Evolutionary conservation across 2,113 vertebrate genomes (phyloP), one percentile per base, ranked within the genome.

Genomic region (Ictalurus punctatus): DNA sequence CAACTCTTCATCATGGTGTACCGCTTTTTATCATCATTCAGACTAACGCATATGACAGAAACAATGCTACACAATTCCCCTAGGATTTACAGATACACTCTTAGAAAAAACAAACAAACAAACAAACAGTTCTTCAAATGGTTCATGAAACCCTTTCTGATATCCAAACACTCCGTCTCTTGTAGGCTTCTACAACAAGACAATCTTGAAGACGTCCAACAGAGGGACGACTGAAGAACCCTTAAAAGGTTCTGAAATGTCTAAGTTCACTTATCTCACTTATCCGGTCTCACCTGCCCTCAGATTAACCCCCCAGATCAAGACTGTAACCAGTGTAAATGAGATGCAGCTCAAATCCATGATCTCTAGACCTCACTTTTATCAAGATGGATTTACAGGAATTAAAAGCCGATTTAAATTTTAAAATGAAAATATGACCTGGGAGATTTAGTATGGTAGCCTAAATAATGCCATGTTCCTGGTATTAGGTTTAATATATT

Each of bases 81-180:
- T 44, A 63, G 19, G 54, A 61, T 23, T 59, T 34, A 71, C 16
- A 76, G 37, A 79, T 86, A 56, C 2, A 81, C 16, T 23, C 1
- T 79, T 16, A 48, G 21, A n/a, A 12, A 37, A 21, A 40, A n/a
- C 23, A 37, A 21, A 40, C 1, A 48, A 48, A 48, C 44, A 40
- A 87, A 90, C 89, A 80, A 88, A 89, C 89, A 84, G 89, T 90
- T 87, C 84, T 87, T 76, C 58, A 48, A 87, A 79, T 2, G 3
- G 44, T 56, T 80, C 25, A 54, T 17, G 13, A 54, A 54, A 54
- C 23, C 27, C 48, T 52, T 80, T 52, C 25, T 21, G 37, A 76
- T 12, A 52, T 13, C 12, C 1, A 80, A 52, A 6, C 13, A 80
- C 48, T 52, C 48, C 1, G 9, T 48, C 44, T 76, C 0, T 44